Base-by-base conservation (phyloP, 2,888 invertebrate genomes). In the Germaria angustata region DNA sequence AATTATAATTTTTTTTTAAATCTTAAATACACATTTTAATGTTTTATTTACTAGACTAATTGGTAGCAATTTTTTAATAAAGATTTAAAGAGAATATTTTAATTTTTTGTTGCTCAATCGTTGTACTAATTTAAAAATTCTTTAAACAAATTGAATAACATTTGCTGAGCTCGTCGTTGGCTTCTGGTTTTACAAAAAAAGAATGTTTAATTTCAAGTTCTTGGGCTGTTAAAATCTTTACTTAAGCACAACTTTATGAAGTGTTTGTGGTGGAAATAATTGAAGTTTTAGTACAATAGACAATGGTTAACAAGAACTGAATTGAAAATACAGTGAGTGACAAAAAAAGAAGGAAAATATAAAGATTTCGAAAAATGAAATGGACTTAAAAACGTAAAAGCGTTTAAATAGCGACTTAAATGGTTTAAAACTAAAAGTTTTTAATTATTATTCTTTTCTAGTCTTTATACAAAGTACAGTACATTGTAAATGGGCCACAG, bases 1-100 rank as follows among this genome's bases (percentile, higher is more conserved):
- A 73, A 53, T 55, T 7, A n/a, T 49, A 61, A 44, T 44, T 8
- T 57, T 44, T 63, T 20, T 75, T 41, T 28, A 28, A 15, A 6
- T 15, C 6, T 49, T 32, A 41, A 68, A 39, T 72, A 49, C 2
- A 77, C 36, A 63, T 78, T 69, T 69, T 46, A 28, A 39, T 65
- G 55, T 78, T 69, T 71, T 78, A 71, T 78, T 71, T 71, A 44
- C 44, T 20, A 63, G 28, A 78, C 77, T 78, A 78, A 78, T 78
- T 69, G 77, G 36, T 24, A 69, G 22, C 51, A 69, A 28, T 75
- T 63, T 77, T 61, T 69, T 53, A 53, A 44, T 49, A 76, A 49
- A 66, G 57, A 28, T 63, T 57, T 39, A 51, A n/a, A 44, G 49
- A 11, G 7, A n/a, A 2, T 22, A 6, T 36, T 28, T 28, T 28